Evolutionary conservation across 2,797 vertebrate genomes (phyloP).

Genomic region (Paguma larvata): DNA sequence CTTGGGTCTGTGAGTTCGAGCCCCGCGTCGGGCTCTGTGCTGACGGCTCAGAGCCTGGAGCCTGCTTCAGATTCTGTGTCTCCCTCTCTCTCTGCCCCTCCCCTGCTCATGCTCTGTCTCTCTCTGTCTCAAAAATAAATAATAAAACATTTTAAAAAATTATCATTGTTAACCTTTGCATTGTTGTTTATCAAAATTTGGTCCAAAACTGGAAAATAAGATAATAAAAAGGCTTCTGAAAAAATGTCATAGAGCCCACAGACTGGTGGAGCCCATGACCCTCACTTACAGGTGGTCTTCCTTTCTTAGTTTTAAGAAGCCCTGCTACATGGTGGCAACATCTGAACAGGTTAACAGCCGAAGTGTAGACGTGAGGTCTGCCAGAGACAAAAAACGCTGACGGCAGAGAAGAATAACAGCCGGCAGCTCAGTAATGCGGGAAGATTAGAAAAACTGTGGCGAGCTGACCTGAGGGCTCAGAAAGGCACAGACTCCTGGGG

Average conservation of each 20-base stretch:
- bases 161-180: constrained; percentile 3
- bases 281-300: background rate
- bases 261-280: background rate
- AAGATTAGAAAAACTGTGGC: background rate
- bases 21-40: too few relatives aligned
- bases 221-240: background rate
- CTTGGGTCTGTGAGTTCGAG: too few relatives aligned
- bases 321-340: background rate
- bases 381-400: background rate
- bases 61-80: too few relatives aligned
- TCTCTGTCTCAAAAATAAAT: too few relatives aligned
- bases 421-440: background rate
- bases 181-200: constrained; percentile 5
- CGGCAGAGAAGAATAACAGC: background rate
- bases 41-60: too few relatives aligned
- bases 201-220: background rate
- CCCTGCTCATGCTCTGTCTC: too few relatives aligned
- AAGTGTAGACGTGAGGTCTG: background rate
- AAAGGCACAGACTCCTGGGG: background rate
- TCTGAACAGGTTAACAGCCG: background rate
- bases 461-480: background rate
- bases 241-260: background rate
- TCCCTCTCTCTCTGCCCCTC: too few relatives aligned
- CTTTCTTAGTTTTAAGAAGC: constrained; percentile 1
- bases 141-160: too few relatives aligned